phyloP scores from a whole-genome alignment of 2,888 invertebrate species.

The Epinotia brunnichana region DNA sequence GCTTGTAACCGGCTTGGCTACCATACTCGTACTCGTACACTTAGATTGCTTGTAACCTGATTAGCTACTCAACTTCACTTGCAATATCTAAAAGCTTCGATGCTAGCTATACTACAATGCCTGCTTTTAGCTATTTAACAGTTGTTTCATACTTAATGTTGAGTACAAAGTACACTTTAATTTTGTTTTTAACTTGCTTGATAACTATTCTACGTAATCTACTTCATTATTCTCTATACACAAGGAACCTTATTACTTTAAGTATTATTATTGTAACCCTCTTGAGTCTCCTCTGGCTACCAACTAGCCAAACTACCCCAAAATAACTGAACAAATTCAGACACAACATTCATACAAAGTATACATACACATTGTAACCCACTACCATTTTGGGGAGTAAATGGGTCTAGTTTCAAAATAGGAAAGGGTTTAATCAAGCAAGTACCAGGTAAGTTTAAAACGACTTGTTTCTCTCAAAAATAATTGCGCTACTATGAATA shows the following conservation, averaged over 20 bases:
- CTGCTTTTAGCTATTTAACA: background rate
- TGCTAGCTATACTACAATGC: background rate
- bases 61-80: background rate
- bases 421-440: background rate
- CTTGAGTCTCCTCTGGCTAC: too few relatives aligned
- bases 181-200: background rate
- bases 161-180: background rate
- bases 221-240: background rate
- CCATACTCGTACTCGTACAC: background rate
- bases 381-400: background rate
- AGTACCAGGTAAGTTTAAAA: background rate
- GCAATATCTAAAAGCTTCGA: background rate
- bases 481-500: background rate
- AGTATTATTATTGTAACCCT: background rate
- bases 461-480: background rate
- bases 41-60: background rate
- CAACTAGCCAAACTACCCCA: background rate
- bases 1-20: slow-evolving; percentile 3
- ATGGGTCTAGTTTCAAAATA: background rate
- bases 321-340: background rate
- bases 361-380: slow-evolving; percentile 18
- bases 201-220: background rate
- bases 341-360: slow-evolving; percentile 4
- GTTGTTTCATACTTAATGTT: background rate
- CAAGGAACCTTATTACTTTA: background rate